Conservation (phyloP, 1,140 invertebrate genomes). For the Drosophila melanogaster region Release_6_plus_ISO1_MT NT_037436.4:5093001-5093500, state of each 20-base stretch:
- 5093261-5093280: conserved; percentile 56
- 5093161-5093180: conserved; percentile 33
- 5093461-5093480: conserved; percentile 72
- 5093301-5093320: conserved; percentile 53
- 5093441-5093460: conserved; percentile 58
- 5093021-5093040: conserved; percentile 43
- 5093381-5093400: conserved; percentile 9
- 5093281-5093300: conserved; percentile 42
- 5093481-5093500: conserved; percentile 61
- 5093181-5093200: background rate
- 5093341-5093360: conserved; percentile 73
- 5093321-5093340: conserved; percentile 64
- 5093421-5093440: background rate
- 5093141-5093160: conserved; percentile 66
- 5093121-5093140: conserved; percentile 64
- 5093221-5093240: background rate
- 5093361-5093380: conserved; percentile 70
- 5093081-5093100: conserved; percentile 37
- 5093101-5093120: conserved; percentile 34
- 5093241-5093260: conserved; percentile 48
- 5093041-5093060: conserved; percentile 73
- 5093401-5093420: background rate
- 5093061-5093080: conserved; percentile 39
- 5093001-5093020: conserved; percentile 11
- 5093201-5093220: too few species aligned